phyloP scores from a whole-genome alignment of 2,888 invertebrate species.

The Phlogophora meticulosa region DNA sequence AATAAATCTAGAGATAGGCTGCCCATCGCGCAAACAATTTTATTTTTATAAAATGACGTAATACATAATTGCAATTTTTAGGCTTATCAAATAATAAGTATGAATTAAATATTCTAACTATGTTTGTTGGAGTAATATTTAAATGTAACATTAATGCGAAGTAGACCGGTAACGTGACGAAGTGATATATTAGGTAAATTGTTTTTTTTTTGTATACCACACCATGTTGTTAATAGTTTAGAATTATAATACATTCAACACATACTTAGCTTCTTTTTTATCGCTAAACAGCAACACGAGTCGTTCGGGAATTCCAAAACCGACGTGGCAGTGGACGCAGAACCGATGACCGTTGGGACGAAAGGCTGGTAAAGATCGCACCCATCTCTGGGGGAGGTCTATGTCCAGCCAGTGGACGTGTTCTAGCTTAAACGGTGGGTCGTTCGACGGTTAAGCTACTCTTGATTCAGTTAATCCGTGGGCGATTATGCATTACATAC shows the following conservation, averaged over 20 bases:
- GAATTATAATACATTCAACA: neutral
- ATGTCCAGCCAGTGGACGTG: too few species aligned
- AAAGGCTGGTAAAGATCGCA: too few species aligned
- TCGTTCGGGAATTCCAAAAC: too few species aligned
- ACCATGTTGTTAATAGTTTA: slow-evolving; percentile 15
- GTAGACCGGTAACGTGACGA: slow-evolving; percentile 52
- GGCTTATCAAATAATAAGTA: slow-evolving; percentile 47
- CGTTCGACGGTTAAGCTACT: too few species aligned
- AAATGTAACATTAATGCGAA: slow-evolving; percentile 59
- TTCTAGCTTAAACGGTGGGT: too few species aligned
- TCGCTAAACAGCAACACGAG: too few species aligned
- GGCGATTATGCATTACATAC: too few species aligned
- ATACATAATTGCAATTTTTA: slow-evolving; percentile 35
- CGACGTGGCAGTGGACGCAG: too few species aligned
- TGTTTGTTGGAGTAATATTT: slow-evolving; percentile 59
- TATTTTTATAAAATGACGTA: slow-evolving; percentile 16
- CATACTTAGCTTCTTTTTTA: too few species aligned
- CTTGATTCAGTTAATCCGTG: too few species aligned
- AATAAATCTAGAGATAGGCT: neutral
- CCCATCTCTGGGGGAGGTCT: too few species aligned
- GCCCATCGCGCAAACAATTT: neutral
- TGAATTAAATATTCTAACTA: slow-evolving; percentile 51
- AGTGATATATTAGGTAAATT: slow-evolving; percentile 46
- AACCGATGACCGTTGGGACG: too few species aligned
- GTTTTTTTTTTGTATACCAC: slow-evolving; percentile 28